A percentile compares a stretch with the other conserved stretches of the same genome.
Evolutionary conservation across 2,888 invertebrate genomes (phyloP).

Genomic region (Meloe dianella): DNA sequence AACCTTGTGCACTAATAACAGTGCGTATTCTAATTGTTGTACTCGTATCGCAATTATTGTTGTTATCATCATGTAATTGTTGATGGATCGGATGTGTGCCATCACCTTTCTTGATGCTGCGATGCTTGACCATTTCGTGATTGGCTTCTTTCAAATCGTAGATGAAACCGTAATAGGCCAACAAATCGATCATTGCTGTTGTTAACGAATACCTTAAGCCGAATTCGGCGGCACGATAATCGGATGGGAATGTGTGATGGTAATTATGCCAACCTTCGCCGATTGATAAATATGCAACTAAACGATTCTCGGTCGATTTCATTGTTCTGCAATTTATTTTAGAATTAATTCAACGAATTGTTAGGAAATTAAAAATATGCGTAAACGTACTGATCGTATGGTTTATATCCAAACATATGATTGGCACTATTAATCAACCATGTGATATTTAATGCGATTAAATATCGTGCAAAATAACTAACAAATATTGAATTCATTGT

Average conservation of each 20-base stretch:
- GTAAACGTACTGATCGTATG: constrained; percentile 76
- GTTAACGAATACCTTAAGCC: constrained; percentile 66
- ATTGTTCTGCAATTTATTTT: constrained; percentile 62
- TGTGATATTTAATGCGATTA: constrained; percentile 72
- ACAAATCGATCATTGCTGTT: constrained; percentile 67
- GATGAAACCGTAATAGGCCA: constrained; percentile 66
- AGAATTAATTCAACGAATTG: neutral
- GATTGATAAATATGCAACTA: constrained; percentile 66
- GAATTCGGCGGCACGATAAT: constrained; percentile 66
- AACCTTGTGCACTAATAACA: constrained; percentile 11
- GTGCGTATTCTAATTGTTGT: neutral
- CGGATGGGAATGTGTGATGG: constrained; percentile 77
- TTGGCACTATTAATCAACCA: constrained; percentile 86
- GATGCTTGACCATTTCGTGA: constrained; percentile 61
- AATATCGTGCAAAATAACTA: constrained; percentile 68
- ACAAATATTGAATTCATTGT: constrained; percentile 66
- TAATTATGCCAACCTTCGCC: constrained; percentile 81
- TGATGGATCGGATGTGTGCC: constrained; percentile 57
- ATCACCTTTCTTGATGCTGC: constrained; percentile 70
- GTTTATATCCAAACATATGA: constrained; percentile 78
- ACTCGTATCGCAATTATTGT: neutral
- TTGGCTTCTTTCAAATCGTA: constrained; percentile 67
- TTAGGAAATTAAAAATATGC: neutral
- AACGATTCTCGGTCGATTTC: constrained; percentile 68
- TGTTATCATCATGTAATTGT: neutral